Conservation (phyloP, 2,113 vertebrate species). For the Progne subis region DNA sequence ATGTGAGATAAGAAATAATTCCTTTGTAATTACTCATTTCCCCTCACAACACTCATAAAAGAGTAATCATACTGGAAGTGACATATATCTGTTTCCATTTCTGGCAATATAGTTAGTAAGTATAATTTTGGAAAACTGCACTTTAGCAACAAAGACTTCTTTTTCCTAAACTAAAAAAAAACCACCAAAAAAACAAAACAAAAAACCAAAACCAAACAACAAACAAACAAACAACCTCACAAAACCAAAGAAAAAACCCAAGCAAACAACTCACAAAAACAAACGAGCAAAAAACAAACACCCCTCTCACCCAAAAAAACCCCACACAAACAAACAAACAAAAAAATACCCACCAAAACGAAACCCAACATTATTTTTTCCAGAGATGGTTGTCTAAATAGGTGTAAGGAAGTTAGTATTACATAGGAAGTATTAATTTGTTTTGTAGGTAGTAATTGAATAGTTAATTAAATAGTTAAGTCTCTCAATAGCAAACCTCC, state of each 20-base stretch:
- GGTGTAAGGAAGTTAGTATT: background rate
- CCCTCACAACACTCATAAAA: background rate
- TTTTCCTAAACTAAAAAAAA: background rate
- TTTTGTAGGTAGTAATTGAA: background rate
- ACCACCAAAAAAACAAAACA: too few species aligned
- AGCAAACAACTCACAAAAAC: background rate
- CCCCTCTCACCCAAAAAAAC: background rate
- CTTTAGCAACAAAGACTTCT: background rate
- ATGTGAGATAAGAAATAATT: background rate
- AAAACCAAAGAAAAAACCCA: background rate
- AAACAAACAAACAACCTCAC: background rate
- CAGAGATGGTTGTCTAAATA: background rate
- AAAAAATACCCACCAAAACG: background rate
- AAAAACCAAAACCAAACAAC: background rate
- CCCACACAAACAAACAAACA: background rate
- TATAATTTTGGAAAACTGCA: background rate
- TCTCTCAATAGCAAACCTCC: background rate
- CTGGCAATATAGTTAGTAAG: background rate
- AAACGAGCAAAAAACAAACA: too few species aligned
- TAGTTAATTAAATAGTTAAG: background rate
- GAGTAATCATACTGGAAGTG: background rate
- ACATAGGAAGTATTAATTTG: background rate
- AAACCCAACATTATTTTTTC: background rate
- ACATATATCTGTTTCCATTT: background rate
- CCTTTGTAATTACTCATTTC: conserved; percentile 19